Conservation (phyloP, 1,140 invertebrate genomes). For the Grapholita molesta region DNA sequence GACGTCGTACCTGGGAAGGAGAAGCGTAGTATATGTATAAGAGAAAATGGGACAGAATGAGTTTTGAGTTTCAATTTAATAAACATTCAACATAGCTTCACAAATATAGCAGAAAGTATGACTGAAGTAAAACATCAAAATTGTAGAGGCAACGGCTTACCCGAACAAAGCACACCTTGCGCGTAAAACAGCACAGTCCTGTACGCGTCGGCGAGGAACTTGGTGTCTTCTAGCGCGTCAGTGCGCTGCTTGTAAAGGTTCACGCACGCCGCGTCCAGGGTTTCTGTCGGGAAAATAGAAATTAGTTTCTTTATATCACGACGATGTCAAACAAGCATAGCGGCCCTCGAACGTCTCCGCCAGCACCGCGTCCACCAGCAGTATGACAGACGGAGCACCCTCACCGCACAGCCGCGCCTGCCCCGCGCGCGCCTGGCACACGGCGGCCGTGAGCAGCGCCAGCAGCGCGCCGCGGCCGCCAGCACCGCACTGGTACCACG, state of each 20-base stretch:
- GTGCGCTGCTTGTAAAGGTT: constrained; percentile 61
- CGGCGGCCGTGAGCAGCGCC: constrained; percentile 46
- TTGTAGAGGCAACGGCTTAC: too few relatives aligned
- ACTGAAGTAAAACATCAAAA: too few relatives aligned
- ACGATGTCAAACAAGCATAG: too few relatives aligned
- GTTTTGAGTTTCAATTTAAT: not conserved
- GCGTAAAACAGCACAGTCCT: constrained; percentile 67
- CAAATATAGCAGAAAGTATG: too few relatives aligned
- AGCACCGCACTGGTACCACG: constrained; percentile 5
- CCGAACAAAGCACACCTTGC: constrained; percentile 72
- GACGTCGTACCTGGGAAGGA: constrained; percentile 53
- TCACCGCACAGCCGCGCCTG: constrained; percentile 55
- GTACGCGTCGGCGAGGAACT: constrained; percentile 67
- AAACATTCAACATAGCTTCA: too few relatives aligned
- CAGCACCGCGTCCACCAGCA: not conserved
- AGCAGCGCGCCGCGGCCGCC: constrained; percentile 57
- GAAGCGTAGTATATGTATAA: not conserved
- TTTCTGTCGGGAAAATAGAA: constrained; percentile 43
- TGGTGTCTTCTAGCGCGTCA: constrained; percentile 69
- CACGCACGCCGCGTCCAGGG: constrained; percentile 55
- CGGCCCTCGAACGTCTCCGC: not conserved
- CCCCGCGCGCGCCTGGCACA: constrained; percentile 67
- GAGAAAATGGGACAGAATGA: not conserved
- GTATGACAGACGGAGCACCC: not conserved
- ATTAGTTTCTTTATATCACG: not conserved